Evolutionary conservation across 2,888 invertebrate species (phyloP), one percentile per base, ranked within the genome.

Genomic region (Epinotia brunnichana): DNA sequence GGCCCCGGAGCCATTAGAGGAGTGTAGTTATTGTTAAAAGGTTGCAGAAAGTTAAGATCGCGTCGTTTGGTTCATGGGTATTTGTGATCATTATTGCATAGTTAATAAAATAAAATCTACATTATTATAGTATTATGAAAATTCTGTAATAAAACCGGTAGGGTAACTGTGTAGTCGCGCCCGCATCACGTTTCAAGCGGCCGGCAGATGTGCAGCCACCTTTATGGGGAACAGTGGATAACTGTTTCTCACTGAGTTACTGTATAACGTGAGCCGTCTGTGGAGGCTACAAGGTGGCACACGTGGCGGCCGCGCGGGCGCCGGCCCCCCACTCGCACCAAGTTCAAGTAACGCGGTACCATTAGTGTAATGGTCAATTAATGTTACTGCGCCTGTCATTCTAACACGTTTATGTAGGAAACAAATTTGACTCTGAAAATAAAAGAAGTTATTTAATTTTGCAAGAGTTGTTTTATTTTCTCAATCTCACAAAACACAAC

Each of bases 401-500:
- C 90, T 93, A 92, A 93, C 93, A 92, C 91, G 87, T 88, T 89
- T 90, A 91, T 91, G 92, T 93, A 93, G 93, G 87, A 90, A 92
- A 91, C 90, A 92, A 92, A 92, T 91, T 92, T 92, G 92, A 92
- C 91, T 92, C 90, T 92, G 91, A 92, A 73, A 91, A 92, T 93
- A 92, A 93, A 93, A 92, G 91, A 93, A 92, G 91, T 92, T 92
- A 92, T 93, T 93, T 92, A 92, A 92, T 93, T 93, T 93, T 92
- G 91, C 91, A 93, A 84, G 75, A 82, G 81, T 81, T 82, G 92
- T 92, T 93, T 93, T 79, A 90, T 90, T 91, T 85, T 13, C n/a
- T 48, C 48, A 7, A 13, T 48, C n/a, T n/a, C n/a, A n/a, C n/a
- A n/a, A n/a, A n/a, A n/a, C n/a, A n/a, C n/a, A n/a, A n/a, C n/a